Evolutionary conservation across 2,888 invertebrate genomes (phyloP), one percentile per base, ranked within the genome.

Genomic region (Diaphora mendica): DNA sequence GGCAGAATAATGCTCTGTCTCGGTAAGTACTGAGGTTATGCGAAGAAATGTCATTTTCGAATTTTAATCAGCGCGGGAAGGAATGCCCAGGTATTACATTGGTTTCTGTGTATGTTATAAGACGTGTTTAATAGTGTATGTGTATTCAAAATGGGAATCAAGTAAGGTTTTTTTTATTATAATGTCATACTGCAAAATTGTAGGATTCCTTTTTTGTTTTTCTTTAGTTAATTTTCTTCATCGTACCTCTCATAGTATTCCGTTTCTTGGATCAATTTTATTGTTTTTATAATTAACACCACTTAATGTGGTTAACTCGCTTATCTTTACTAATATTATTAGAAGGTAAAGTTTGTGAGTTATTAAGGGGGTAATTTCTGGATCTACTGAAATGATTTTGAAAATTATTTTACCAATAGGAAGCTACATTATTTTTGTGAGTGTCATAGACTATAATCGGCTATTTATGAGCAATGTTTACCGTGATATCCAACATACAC

Each of bases 21-120:
- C 67, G 66, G 79, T 83, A 81, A 81, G 84, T 84, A 82, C 75
- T 62, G 77, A 78, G 80, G 79, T 78, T 79, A 82, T 82, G 81
- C 83, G 81, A 82, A 82, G 86, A 87, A 87, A 88, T 87, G 83
- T 79, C 84, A 87, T 88, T 90, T 87, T 82, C 82, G 82, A 88
- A 88, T 87, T 39, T 85, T 85, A 86, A 86, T 85, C 89, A 85
- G 84, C 82, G 81, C 76, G 74, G 82, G 84, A 86, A 84, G 88
- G 81, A 83, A 89, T 88, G 88, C 82, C 84, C 82, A 87, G 84
- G 87, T 86, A 86, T 82, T 85, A 81, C 75, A 77, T 85, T 85
- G 65, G 79, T 82, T 82, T 84, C 78, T 83, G 85, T 85, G 80
- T 85, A 85, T 78, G 84, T 84, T 84, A 79, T 83, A 70, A 77